Evolutionary conservation across 2,888 invertebrate genomes (phyloP).

Genomic region (Melinaea marsaeus): DNA sequence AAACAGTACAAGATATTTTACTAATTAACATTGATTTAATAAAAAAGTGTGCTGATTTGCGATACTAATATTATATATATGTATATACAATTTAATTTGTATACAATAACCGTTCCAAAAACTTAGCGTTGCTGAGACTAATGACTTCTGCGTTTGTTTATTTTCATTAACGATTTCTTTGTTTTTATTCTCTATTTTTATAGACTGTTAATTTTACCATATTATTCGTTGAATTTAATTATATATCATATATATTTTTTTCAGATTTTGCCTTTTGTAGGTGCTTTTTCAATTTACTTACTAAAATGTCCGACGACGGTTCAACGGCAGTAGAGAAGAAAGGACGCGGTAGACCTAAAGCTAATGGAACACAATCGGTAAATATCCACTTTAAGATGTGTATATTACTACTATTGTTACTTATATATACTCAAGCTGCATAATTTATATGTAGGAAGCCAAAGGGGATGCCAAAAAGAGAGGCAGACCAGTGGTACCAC

Average conservation of each 20-base stretch:
- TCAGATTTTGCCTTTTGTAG: conserved; percentile 46
- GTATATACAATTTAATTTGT: conserved; percentile 10
- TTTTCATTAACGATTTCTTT: conserved; percentile 33
- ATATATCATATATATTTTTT: conserved; percentile 33
- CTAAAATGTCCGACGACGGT: conserved; percentile 74
- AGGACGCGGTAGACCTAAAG: conserved; percentile 73
- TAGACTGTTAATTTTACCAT: conserved; percentile 10
- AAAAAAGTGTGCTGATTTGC: not conserved
- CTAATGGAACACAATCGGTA: conserved; percentile 72
- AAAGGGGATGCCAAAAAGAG: conserved; percentile 72
- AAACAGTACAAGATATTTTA: not conserved
- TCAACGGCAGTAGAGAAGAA: conserved; percentile 74
- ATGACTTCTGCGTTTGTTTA: conserved; percentile 48
- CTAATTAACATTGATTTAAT: not conserved
- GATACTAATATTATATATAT: not conserved
- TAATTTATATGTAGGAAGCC: conserved; percentile 55
- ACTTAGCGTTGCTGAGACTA: conserved; percentile 47
- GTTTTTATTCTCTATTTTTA: conserved; percentile 1
- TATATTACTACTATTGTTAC: conserved; percentile 7
- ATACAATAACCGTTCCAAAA: conserved; percentile 21
- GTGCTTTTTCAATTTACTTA: conserved; percentile 38
- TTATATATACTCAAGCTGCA: conserved; percentile 9
- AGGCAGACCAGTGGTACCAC: conserved; percentile 63
- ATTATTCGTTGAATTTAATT: not conserved
- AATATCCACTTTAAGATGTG: conserved; percentile 31